Conservation (phyloP, 1,140 invertebrate genomes). For the Anagrus nilaparvatae region DNA sequence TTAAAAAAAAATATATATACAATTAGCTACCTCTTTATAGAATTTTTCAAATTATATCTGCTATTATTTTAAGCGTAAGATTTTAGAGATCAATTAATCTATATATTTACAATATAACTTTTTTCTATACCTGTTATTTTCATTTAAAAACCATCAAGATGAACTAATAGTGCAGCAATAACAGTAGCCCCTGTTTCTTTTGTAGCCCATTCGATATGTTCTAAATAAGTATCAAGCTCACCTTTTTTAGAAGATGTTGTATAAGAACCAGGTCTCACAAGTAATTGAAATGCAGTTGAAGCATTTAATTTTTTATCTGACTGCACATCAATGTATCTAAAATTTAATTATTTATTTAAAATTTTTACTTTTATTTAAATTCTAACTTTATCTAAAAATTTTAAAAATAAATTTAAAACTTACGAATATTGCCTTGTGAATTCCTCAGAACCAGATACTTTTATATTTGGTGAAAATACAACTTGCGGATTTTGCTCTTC, state of each 20-base stretch:
- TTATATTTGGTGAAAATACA: slow-evolving; percentile 44
- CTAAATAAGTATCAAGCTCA: slow-evolving; percentile 45
- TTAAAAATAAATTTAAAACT: slow-evolving; percentile 18
- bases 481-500: slow-evolving; percentile 42
- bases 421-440: slow-evolving; percentile 39
- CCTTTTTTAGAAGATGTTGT: slow-evolving; percentile 50
- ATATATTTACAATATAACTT: background rate
- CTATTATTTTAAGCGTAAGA: no score
- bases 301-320: slow-evolving; percentile 51
- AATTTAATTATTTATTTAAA: slow-evolving; percentile 21
- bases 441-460: slow-evolving; percentile 37
- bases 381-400: background rate
- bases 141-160: slow-evolving; percentile 46
- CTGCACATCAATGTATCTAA: slow-evolving; percentile 49
- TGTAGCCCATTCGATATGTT: slow-evolving; percentile 69
- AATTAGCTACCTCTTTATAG: no score
- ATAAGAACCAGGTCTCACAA: slow-evolving; percentile 69
- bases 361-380: background rate
- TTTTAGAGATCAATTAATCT: no score
- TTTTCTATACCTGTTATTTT: background rate
- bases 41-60: no score
- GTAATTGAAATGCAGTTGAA: slow-evolving; percentile 65
- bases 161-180: slow-evolving; percentile 60
- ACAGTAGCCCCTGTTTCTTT: slow-evolving; percentile 75
- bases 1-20: no score